Base-by-base conservation (phyloP, 1,140 invertebrate genomes). In the Nylanderia fulva region DNA sequence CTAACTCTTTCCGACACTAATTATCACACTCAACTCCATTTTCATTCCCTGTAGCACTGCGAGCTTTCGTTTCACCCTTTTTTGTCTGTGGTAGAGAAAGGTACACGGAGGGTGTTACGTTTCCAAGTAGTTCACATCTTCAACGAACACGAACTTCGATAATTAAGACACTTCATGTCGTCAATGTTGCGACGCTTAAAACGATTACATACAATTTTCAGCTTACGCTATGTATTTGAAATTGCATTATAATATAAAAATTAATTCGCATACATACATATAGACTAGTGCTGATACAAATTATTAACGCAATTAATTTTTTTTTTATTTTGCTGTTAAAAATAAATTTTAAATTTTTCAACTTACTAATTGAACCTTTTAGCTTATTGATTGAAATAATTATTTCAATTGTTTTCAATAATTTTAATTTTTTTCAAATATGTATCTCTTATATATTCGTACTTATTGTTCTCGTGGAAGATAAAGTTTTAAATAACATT, bases 91-190 rank as follows among this genome's bases (percentile, higher is more conserved):
- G 61, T 84, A 86, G 72, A 69, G 87, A 82, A 89, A 84, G 85
- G 86, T 89, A 87, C 61, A 68, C 86, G 66, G 77, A 87, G 87
- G 76, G 89, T 88, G 89, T 88, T 86, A 89, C 87, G 72, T 76
- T 88, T 74, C 85, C 87, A 74, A 89, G 85, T 88, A 86, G 88
- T 87, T 88, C 15, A 60, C 85, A 84, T 90, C 83, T 86, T 89
- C 84, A 66, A 66, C 77, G 64, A 72, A 83, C 84, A 84, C 76
- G 85, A 90, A 82, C n/a, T 84, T 76, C 85, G 91, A 89, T 93
- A 93, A 94, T 94, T 94, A 93, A 92, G 89, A 91, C 89, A 91
- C 91, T 94, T 91, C 85, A 93, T 48, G 24, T 74, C 27, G 56
- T 58, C 56, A 76, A 71, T 60, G 77, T 84, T 68, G 74, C 68